Percentiles rank a stretch among this genome's conserved stretches.
phyloP scores from a whole-genome alignment of 2,797 vertebrate genomes.

The Helostoma temminkii region DNA sequence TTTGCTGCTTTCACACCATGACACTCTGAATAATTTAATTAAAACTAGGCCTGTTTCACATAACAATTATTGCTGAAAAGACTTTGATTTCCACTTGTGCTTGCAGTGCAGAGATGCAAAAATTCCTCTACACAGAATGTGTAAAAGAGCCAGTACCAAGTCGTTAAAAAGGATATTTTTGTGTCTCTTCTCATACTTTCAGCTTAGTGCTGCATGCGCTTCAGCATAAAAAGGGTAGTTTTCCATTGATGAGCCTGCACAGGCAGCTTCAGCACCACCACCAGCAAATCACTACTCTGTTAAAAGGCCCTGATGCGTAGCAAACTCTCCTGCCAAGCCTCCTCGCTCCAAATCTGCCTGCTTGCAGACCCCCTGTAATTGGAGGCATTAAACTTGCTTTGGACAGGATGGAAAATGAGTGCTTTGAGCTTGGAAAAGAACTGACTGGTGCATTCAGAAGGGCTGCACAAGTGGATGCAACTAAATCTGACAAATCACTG shows the following conservation, averaged over 20 bases:
- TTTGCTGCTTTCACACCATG: conserved; percentile 37
- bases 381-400: conserved; percentile 87
- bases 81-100: conserved; percentile 78
- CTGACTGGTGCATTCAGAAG: conserved; percentile 78
- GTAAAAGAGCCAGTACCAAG: conserved; percentile 40
- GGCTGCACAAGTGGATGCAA: conserved; percentile 70
- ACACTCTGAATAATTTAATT: conserved; percentile 61
- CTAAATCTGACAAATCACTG: conserved; percentile 78
- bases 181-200: conserved; percentile 69
- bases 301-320: conserved; percentile 85
- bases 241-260: conserved; percentile 80
- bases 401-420: conserved; percentile 82
- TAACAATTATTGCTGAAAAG: conserved; percentile 68
- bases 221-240: conserved; percentile 76
- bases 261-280: conserved; percentile 72
- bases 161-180: conserved; percentile 66
- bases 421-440: conserved; percentile 79
- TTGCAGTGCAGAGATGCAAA: conserved; percentile 70
- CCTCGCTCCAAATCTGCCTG: conserved; percentile 81
- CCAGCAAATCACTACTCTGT: conserved; percentile 84
- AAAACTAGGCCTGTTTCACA: conserved; percentile 66
- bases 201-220: conserved; percentile 72
- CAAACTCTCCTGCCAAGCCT: conserved; percentile 83
- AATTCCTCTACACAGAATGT: conserved; percentile 50
- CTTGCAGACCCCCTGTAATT: conserved; percentile 84